These are phyloP conservation scores for Mohoua ochrocephala DNA, from an alignment of 2,113 vertebrate species.

Conservation along the genomic window DNA sequence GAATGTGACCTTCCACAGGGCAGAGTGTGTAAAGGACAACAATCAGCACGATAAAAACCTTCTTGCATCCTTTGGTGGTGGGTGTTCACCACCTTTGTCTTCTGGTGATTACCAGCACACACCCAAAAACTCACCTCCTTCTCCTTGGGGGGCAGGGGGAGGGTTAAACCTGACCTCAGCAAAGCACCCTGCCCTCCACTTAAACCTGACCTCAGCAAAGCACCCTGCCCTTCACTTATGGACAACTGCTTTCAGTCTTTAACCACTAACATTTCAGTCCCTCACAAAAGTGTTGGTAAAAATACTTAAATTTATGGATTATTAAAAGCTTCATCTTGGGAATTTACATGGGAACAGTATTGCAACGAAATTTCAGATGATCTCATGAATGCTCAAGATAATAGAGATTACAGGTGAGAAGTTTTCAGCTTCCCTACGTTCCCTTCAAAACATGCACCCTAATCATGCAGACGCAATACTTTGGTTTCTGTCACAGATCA, in stretches of 20 bases:
- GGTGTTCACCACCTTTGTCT: neutral
- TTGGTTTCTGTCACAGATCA: neutral
- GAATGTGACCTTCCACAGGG: neutral
- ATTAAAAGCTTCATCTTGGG: neutral
- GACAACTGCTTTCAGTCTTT: accelerated
- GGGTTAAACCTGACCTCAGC: neutral
- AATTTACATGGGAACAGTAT: neutral
- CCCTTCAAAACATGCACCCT: neutral
- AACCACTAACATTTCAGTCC: neutral
- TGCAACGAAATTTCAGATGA: neutral
- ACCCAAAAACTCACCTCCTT: neutral
- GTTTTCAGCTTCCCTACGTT: neutral
- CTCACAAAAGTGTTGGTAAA: neutral
- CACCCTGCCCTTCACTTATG: neutral
- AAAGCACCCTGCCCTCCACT: neutral
- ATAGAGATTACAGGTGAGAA: neutral
- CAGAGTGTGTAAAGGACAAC: neutral
- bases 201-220: neutral
- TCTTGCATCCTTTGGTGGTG: neutral
- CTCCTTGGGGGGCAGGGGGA: neutral
- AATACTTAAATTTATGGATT: neutral
- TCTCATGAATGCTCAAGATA: neutral
- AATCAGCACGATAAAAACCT: accelerated
- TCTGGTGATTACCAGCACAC: neutral
- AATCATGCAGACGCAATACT: neutral